Conservation (phyloP, 1,140 invertebrate species). For the Neuroterus valhalla region DNA sequence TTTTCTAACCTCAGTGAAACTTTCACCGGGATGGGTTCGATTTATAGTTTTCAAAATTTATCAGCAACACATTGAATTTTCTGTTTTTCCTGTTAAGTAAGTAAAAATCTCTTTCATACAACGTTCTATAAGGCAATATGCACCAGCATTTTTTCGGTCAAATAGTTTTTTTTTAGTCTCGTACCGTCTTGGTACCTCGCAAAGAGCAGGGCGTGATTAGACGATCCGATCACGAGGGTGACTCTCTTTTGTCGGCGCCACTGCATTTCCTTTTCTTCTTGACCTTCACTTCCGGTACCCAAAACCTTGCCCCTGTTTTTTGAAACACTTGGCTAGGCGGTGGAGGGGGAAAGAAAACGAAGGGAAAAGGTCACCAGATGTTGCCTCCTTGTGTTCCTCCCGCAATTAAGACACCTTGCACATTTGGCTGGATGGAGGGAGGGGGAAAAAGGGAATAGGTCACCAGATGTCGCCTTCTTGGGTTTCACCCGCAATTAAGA, state of each 20-base stretch:
- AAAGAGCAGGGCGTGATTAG: slow-evolving; percentile 71
- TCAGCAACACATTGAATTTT: too few relatives aligned
- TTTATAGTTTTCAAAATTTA: too few relatives aligned
- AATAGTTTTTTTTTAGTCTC: slow-evolving; percentile 49
- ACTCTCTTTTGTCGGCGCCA: slow-evolving; percentile 71
- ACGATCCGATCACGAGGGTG: slow-evolving; percentile 73
- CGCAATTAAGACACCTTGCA: not conserved
- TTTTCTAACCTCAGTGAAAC: too few relatives aligned
- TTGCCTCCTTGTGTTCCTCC: not conserved
- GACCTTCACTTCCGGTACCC: slow-evolving; percentile 1
- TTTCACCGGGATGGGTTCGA: too few relatives aligned
- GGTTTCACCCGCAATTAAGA: not conserved
- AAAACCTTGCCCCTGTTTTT: slow-evolving; percentile 29
- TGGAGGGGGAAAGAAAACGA: not conserved
- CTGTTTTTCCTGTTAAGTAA: too few relatives aligned
- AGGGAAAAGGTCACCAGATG: not conserved
- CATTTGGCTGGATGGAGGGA: too few relatives aligned
- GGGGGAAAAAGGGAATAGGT: too few relatives aligned
- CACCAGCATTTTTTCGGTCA: too few relatives aligned
- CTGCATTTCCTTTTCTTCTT: slow-evolving; percentile 66
- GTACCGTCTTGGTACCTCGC: slow-evolving; percentile 74
- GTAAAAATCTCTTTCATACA: too few relatives aligned
- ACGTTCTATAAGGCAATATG: too few relatives aligned
- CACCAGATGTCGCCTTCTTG: not conserved
- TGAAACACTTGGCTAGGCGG: too few relatives aligned